A percentile compares a stretch with the other conserved stretches of the same genome.
Conservation (phyloP, 2,113 vertebrate genomes). For the Platysternon megacephalum region DNA sequence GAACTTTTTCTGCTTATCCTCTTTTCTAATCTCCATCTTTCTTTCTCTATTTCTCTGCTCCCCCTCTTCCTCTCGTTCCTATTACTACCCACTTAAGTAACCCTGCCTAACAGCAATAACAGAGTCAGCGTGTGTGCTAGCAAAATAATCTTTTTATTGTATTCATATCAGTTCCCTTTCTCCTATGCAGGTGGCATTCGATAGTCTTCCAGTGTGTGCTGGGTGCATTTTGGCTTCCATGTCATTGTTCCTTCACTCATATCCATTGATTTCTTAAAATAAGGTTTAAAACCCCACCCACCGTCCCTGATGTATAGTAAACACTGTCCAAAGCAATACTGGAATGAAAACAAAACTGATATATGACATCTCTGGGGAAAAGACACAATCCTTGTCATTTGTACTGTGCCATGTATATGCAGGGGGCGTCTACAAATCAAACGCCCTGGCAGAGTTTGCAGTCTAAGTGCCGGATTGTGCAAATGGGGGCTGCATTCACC, state of each 20-base stretch:
- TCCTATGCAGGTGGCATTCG: not conserved
- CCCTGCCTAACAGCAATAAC: not conserved
- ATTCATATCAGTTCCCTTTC: not conserved
- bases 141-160: not conserved
- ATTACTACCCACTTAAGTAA: not conserved
- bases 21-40: not conserved
- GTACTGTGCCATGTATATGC: not conserved
- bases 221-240: slow-evolving; percentile 7
- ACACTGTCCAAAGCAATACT: not conserved
- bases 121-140: not conserved
- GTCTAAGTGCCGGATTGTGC: rapidly evolving
- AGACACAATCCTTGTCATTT: not conserved
- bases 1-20: not conserved
- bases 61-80: too few relatives aligned
- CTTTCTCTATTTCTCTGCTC: not conserved
- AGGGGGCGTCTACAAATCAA: not conserved
- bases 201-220: not conserved
- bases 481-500: rapidly evolving
- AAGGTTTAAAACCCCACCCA: not conserved
- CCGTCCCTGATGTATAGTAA: not conserved
- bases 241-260: not conserved
- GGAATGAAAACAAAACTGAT: slow-evolving; percentile 10
- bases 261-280: not conserved
- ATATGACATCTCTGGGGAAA: not conserved
- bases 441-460: not conserved